phyloP scores from a whole-genome alignment of 1,140 invertebrate species.

The Pogonus chalceus region DNA sequence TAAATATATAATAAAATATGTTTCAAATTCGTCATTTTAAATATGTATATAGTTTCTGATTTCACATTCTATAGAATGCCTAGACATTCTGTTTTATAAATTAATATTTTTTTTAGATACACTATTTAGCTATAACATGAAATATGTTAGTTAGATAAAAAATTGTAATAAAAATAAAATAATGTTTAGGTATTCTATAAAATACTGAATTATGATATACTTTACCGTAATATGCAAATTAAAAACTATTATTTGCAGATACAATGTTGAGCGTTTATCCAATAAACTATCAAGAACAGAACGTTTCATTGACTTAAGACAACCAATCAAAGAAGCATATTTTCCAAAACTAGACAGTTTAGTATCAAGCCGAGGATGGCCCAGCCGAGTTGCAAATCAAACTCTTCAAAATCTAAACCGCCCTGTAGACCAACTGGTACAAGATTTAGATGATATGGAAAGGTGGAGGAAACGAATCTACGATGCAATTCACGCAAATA shows the following conservation, averaged over 20 bases:
- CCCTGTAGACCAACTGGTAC: conserved; percentile 50
- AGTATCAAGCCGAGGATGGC: conserved; percentile 52
- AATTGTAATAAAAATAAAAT: neutral
- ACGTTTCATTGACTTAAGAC: conserved; percentile 47
- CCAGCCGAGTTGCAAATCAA: conserved; percentile 48
- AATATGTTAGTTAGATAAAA: neutral
- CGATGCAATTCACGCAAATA: conserved; percentile 59
- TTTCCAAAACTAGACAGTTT: conserved; percentile 62
- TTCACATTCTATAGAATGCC: too few relatives aligned
- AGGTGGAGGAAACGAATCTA: conserved; percentile 65
- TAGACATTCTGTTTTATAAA: too few relatives aligned
- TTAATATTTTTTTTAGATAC: too few relatives aligned
- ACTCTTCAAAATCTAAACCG: conserved; percentile 52
- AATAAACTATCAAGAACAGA: conserved; percentile 47
- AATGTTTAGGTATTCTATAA: too few relatives aligned
- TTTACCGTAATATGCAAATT: neutral
- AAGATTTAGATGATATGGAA: conserved; percentile 59
- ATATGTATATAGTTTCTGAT: too few relatives aligned
- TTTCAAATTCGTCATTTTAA: too few relatives aligned
- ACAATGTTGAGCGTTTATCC: conserved; percentile 58
- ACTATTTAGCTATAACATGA: too few relatives aligned
- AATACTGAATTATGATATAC: too few relatives aligned
- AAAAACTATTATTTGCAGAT: conserved; percentile 36
- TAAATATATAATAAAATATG: too few relatives aligned
- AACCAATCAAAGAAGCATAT: conserved; percentile 56